Conservation (phyloP, 2,888 invertebrate species). For the Dexiosoma caninum region DNA sequence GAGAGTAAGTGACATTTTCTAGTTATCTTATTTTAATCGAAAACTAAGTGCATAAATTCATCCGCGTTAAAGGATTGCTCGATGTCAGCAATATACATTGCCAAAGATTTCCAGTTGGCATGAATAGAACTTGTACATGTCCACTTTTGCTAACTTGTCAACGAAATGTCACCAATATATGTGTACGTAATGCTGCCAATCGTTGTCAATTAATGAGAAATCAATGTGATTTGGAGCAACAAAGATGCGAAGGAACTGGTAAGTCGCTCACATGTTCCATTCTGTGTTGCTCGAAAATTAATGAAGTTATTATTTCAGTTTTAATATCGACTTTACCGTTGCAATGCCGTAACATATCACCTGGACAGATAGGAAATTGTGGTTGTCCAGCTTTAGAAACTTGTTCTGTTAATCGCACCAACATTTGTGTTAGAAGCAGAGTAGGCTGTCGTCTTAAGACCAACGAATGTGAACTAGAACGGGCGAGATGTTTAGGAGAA, state of each 20-base stretch:
- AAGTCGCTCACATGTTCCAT: neutral
- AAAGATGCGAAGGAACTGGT: conserved; percentile 6
- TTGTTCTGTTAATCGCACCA: conserved; percentile 34
- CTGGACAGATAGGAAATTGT: conserved; percentile 24
- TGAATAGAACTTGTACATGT: conserved; percentile 15
- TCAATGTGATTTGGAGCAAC: conserved; percentile 14
- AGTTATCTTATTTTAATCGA: no score
- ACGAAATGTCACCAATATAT: conserved; percentile 39
- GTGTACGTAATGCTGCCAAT: conserved; percentile 32
- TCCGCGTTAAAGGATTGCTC: neutral
- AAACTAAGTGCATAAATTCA: no score
- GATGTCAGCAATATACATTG: conserved; percentile 35
- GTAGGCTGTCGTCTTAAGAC: conserved; percentile 23
- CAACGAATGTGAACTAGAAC: conserved; percentile 37
- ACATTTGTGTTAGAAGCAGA: conserved; percentile 20
- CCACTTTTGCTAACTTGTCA: conserved; percentile 10
- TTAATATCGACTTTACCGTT: neutral
- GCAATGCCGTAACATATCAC: conserved; percentile 14
- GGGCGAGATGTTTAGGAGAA: conserved; percentile 17
- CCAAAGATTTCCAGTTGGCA: conserved; percentile 11
- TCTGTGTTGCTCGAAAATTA: neutral
- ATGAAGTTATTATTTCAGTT: neutral
- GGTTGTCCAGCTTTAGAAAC: neutral
- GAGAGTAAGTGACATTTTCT: conserved; percentile 11
- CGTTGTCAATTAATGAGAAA: conserved; percentile 8